These are phyloP conservation scores for Philereme transversata DNA, from an alignment of 2,888 invertebrate species.

Conservation along the genomic window DNA sequence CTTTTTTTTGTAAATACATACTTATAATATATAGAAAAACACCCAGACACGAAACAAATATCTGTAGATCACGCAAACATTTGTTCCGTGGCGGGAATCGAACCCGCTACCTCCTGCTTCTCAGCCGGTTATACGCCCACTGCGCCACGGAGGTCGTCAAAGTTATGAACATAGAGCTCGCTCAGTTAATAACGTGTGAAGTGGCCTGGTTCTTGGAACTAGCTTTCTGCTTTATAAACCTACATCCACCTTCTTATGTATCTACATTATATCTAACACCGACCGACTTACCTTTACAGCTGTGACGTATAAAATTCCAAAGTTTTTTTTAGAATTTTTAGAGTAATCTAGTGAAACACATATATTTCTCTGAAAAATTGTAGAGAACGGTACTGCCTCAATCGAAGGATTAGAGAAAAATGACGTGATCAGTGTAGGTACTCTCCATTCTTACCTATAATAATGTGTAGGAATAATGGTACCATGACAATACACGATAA, in stretches of 20 bases:
- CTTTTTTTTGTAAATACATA: too few relatives aligned
- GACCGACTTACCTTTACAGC: neutral
- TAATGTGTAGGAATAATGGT: neutral
- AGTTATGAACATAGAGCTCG: too few relatives aligned
- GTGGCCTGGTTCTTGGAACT: conserved; percentile 2
- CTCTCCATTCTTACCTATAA: neutral
- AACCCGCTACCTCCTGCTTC: too few relatives aligned
- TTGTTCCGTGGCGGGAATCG: too few relatives aligned
- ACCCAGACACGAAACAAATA: too few relatives aligned
- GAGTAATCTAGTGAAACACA: neutral
- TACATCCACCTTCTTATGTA: too few relatives aligned
- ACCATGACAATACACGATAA: conserved; percentile 27
- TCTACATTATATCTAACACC: neutral
- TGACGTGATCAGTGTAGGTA: neutral
- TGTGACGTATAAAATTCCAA: neutral
- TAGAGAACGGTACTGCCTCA: neutral
- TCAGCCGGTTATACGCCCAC: too few relatives aligned
- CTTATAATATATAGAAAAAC: too few relatives aligned
- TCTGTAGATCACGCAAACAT: too few relatives aligned
- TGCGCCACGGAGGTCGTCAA: too few relatives aligned
- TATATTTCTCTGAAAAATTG: neutral
- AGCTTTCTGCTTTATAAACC: neutral
- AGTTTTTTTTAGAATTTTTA: neutral
- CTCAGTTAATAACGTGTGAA: conserved; percentile 1
- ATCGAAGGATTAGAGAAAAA: conserved; percentile 9